Conservation (phyloP, 2,888 invertebrate genomes). For the Parascotia fuliginaria region DNA sequence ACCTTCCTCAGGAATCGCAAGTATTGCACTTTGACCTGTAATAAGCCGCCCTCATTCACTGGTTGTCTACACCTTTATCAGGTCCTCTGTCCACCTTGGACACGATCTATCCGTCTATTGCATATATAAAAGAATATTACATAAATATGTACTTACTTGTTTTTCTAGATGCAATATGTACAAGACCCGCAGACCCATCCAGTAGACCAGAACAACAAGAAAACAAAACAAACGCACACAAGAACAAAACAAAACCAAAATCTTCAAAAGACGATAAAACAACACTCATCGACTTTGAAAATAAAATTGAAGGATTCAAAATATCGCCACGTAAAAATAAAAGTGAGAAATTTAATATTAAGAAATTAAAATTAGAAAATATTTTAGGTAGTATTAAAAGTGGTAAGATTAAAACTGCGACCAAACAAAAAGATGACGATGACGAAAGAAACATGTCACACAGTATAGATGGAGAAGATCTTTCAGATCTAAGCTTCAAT, state of each 20-base stretch:
- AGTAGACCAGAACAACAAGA: neutral
- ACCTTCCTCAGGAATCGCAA: no score
- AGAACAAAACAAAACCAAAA: neutral
- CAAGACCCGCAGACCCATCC: neutral
- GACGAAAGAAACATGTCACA: constrained; percentile 28
- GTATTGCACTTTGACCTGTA: no score
- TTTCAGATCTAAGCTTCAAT: constrained; percentile 49
- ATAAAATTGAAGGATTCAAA: constrained; percentile 4
- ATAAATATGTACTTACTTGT: no score
- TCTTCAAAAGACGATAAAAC: constrained; percentile 3
- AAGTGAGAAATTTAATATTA: constrained; percentile 56
- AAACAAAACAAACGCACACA: neutral
- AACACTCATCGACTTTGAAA: neutral
- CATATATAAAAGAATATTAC: no score
- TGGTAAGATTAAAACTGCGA: constrained; percentile 22
- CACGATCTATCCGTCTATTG: no score
- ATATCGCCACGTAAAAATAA: constrained; percentile 5
- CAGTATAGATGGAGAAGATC: constrained; percentile 45
- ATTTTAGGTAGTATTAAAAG: constrained; percentile 58
- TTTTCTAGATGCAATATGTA: neutral
- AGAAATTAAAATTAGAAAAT: constrained; percentile 64
- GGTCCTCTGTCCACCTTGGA: no score
- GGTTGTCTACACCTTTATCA: no score
- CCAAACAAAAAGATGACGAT: neutral
- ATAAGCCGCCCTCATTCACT: no score